phyloP scores from a whole-genome alignment of 2,888 invertebrate species.

The Tipula confusa region DNA sequence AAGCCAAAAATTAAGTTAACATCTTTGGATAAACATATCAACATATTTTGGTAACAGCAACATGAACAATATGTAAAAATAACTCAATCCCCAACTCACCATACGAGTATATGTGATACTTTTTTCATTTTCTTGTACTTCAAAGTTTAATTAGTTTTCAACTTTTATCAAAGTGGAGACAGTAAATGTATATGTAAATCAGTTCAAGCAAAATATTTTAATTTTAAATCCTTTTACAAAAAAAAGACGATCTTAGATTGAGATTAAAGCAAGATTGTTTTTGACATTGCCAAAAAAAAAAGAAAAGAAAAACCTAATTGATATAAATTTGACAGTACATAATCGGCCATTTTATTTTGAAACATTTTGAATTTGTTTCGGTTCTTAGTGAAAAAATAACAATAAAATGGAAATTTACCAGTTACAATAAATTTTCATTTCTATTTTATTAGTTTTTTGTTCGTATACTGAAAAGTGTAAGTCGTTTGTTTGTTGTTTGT shows the following conservation, averaged over 20 bases:
- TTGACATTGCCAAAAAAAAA: neutral
- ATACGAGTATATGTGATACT: neutral
- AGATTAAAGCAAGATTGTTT: neutral
- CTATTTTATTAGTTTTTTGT: neutral
- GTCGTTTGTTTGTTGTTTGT: conserved; percentile 1
- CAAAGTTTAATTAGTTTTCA: neutral
- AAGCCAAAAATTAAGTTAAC: neutral
- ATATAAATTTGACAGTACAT: neutral
- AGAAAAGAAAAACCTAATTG: neutral
- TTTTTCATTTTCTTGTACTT: neutral
- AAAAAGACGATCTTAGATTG: neutral
- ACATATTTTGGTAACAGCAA: neutral
- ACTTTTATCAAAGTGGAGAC: neutral
- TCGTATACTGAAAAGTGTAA: neutral
- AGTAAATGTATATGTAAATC: neutral
- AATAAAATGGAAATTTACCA: neutral
- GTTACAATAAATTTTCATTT: neutral
- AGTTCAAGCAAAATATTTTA: neutral
- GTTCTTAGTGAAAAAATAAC: neutral
- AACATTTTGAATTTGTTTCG: no score
- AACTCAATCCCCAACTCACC: neutral
- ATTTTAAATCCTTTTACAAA: neutral
- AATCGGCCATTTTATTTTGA: neutral
- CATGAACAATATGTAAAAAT: neutral
- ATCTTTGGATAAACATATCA: neutral